Conservation (phyloP, 2,113 vertebrate species). For the Cebus imitator region DNA sequence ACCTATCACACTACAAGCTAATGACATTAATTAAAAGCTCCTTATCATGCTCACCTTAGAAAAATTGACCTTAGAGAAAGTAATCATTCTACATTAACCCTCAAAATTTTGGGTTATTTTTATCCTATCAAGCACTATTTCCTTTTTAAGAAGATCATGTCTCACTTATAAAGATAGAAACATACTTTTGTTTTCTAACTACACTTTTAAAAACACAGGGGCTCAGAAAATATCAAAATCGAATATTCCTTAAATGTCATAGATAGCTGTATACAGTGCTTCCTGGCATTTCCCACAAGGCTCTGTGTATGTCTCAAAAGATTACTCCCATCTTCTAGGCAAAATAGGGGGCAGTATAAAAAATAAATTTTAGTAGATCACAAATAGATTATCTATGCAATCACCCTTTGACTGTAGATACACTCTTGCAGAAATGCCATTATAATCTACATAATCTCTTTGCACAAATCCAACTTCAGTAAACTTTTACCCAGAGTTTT, state of each 20-base stretch:
- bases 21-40: conserved; percentile 38
- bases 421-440: background rate
- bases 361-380: background rate
- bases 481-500: background rate
- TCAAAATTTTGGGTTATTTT: conserved; percentile 37
- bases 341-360: background rate
- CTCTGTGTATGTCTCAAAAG: background rate
- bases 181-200: background rate
- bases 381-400: background rate
- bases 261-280: background rate
- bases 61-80: conserved; percentile 17
- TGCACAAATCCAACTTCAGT: background rate
- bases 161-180: background rate
- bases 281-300: background rate
- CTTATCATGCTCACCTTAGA: background rate
- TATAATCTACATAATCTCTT: background rate
- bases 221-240: background rate
- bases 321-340: background rate
- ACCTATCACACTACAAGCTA: conserved; percentile 10
- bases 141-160: conserved; percentile 17
- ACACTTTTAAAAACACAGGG: background rate
- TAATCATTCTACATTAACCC: background rate
- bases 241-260: background rate
- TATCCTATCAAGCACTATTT: background rate
- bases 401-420: background rate